phyloP scores from a whole-genome alignment of 1,140 invertebrate species.

The Drosophila arizonae region DNA sequence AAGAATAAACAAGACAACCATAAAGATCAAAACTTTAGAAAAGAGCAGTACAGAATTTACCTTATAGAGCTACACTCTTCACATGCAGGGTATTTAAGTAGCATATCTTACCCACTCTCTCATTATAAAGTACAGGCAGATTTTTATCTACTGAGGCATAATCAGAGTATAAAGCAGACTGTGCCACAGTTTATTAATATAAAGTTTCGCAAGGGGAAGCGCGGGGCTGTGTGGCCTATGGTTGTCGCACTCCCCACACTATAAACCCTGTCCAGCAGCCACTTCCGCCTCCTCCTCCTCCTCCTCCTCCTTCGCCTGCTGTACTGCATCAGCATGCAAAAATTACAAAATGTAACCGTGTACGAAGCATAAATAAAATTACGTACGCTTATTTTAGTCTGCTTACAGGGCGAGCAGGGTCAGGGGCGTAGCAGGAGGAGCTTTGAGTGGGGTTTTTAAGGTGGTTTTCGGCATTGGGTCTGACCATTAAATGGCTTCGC shows the following conservation, averaged over 20 bases:
- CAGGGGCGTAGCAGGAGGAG: not conserved
- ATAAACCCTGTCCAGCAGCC: not conserved
- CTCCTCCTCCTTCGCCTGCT: not conserved
- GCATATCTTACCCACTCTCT: not conserved
- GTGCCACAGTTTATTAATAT: slow-evolving; percentile 72
- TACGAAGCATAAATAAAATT: slow-evolving; percentile 82
- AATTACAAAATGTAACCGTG: slow-evolving; percentile 80
- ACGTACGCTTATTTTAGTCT: slow-evolving; percentile 83
- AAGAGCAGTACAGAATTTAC: not conserved
- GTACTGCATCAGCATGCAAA: slow-evolving; percentile 67
- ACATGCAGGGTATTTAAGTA: slow-evolving; percentile 7
- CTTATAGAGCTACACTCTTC: not conserved
- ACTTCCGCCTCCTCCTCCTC: not conserved
- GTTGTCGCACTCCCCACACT: not conserved
- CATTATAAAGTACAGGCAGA: slow-evolving; percentile 3
- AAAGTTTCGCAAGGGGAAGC: slow-evolving; percentile 38
- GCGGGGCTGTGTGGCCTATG: not conserved
- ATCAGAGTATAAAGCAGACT: slow-evolving; percentile 39
- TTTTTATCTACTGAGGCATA: slow-evolving; percentile 40
- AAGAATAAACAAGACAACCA: not conserved
- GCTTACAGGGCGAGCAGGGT: slow-evolving; percentile 58
- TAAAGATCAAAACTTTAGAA: not conserved
- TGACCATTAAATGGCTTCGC: slow-evolving; percentile 41
- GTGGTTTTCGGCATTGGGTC: slow-evolving; percentile 4
- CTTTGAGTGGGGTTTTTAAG: not conserved